phyloP scores from a whole-genome alignment of 2,888 invertebrate genomes.

The Stenolophus ochropezus region DNA sequence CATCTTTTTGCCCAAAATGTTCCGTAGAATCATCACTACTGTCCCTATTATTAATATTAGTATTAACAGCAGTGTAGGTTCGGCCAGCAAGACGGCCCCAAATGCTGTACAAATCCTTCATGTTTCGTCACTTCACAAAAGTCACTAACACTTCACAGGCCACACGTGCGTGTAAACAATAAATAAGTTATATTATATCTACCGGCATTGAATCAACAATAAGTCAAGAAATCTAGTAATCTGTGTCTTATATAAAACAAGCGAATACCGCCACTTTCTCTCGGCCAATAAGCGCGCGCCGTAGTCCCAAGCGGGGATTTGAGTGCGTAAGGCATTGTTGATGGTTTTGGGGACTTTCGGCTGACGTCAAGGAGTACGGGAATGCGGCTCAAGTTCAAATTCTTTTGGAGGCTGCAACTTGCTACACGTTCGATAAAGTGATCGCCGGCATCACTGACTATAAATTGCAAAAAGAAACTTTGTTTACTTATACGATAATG shows the following conservation, averaged over 20 bases:
- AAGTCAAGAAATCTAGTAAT: slow-evolving; percentile 43
- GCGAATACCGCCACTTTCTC: slow-evolving; percentile 62
- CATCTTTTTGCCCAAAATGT: slow-evolving; percentile 19
- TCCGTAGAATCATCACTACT: slow-evolving; percentile 50
- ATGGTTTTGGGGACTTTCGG: slow-evolving; percentile 10
- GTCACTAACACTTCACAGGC: slow-evolving; percentile 29
- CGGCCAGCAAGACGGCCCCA: slow-evolving; percentile 67
- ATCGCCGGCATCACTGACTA: too few species aligned
- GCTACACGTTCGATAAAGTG: too few species aligned
- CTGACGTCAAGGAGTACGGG: slow-evolving; percentile 16
- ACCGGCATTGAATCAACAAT: slow-evolving; percentile 15
- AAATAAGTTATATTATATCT: slow-evolving; percentile 25
- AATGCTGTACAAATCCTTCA: slow-evolving; percentile 68
- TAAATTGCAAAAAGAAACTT: too few species aligned
- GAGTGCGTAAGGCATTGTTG: slow-evolving; percentile 8
- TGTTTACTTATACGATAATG: too few species aligned
- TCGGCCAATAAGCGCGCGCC: slow-evolving; percentile 60
- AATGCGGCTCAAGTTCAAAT: too few species aligned
- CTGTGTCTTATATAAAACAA: slow-evolving; percentile 48
- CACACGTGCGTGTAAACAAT: neutral
- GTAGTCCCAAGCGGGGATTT: slow-evolving; percentile 38
- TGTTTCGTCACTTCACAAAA: slow-evolving; percentile 62
- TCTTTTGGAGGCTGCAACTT: too few species aligned
- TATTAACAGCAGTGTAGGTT: slow-evolving; percentile 68
- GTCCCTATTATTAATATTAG: slow-evolving; percentile 30